Conservation (phyloP, 2,888 invertebrate species). For the Chalcosyrphus nemorum region DNA sequence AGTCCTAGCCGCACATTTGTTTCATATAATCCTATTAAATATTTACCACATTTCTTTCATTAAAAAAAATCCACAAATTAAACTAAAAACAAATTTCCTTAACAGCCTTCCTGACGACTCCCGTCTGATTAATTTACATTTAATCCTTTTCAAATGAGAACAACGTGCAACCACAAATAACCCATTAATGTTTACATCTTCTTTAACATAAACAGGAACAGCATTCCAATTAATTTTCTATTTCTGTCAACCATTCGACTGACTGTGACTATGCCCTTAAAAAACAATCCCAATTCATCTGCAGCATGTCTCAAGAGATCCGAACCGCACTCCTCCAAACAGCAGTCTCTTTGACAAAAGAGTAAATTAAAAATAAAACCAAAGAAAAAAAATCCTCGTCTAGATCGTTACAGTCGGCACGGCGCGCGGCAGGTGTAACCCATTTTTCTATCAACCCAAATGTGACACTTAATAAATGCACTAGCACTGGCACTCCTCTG, state of each 20-base stretch:
- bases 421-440: constrained; percentile 68
- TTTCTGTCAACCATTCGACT: constrained; percentile 53
- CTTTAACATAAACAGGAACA: constrained; percentile 67
- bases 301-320: constrained; percentile 33
- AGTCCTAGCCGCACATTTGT: too few species aligned
- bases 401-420: constrained; percentile 24
- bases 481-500: background rate
- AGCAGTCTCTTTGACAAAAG: constrained; percentile 21
- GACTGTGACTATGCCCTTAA: constrained; percentile 30
- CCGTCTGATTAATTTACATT: constrained; percentile 38
- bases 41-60: background rate
- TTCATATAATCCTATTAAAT: background rate
- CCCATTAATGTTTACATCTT: constrained; percentile 64
- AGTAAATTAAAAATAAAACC: constrained; percentile 6
- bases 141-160: constrained; percentile 49
- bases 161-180: constrained; percentile 43
- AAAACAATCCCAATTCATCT: constrained; percentile 48
- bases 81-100: background rate
- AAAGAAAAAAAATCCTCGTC: constrained; percentile 40
- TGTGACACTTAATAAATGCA: constrained; percentile 58
- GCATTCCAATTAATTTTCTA: constrained; percentile 58
- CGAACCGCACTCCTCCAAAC: background rate
- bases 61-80: too few species aligned
- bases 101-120: constrained; percentile 6
- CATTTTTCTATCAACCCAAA: constrained; percentile 64